Conservation (phyloP, 1,140 invertebrate genomes). For the Penaeus japonicus region DNA sequence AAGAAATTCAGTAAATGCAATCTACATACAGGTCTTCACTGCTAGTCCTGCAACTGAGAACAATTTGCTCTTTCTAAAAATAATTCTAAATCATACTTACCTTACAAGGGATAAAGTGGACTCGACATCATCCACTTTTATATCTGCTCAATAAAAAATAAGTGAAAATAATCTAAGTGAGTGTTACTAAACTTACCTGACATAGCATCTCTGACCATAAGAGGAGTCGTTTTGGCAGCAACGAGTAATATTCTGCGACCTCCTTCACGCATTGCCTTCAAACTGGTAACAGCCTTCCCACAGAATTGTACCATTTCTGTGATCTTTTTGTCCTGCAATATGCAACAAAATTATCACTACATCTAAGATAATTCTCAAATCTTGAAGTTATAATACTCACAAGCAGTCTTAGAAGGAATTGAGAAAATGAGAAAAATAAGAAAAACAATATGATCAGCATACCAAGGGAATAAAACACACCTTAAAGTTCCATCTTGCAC, state of each 20-base stretch:
- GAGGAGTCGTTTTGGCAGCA: conserved; percentile 52
- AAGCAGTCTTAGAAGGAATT: not conserved
- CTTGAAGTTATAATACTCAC: not conserved
- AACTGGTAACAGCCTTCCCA: conserved; percentile 39
- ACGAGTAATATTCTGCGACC: conserved; percentile 51
- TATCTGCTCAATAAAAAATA: too few relatives aligned
- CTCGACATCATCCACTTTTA: not conserved
- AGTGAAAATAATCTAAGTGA: not conserved
- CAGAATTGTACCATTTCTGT: conserved; percentile 47
- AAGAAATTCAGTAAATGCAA: too few relatives aligned
- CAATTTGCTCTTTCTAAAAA: too few relatives aligned
- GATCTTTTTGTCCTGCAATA: conserved; percentile 40
- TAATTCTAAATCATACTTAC: too few relatives aligned
- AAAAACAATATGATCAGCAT: not conserved
- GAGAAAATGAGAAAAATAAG: not conserved
- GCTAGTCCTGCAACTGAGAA: too few relatives aligned
- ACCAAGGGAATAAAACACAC: not conserved
- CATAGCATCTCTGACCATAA: conserved; percentile 57
- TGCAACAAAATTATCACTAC: not conserved
- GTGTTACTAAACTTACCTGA: conserved; percentile 26
- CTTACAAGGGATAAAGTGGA: too few relatives aligned
- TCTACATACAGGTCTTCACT: too few relatives aligned
- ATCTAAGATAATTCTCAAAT: not conserved
- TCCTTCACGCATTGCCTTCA: conserved; percentile 51
- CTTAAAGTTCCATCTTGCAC: conserved; percentile 56